phyloP scores from a whole-genome alignment of 2,888 invertebrate species.

The Didymodactylos carnosus region DNA sequence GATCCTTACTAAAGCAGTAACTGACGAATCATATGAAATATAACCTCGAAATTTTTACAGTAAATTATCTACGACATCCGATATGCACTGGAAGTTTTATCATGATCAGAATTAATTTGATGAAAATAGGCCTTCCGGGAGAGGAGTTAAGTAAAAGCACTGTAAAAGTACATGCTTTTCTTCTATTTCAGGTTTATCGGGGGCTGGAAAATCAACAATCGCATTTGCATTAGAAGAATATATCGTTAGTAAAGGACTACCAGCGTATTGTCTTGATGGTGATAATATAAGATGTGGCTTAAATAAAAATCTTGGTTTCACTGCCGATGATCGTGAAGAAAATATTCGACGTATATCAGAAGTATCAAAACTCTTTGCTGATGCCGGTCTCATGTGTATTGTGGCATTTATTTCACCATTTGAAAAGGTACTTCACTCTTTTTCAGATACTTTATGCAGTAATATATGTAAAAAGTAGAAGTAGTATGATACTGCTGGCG shows the following conservation, averaged over 20 bases:
- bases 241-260: conserved; percentile 69
- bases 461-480: too few relatives aligned
- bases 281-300: conserved; percentile 89
- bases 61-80: too few relatives aligned
- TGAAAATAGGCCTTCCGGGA: too few relatives aligned
- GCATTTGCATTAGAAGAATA: conserved; percentile 88
- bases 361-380: conserved; percentile 87
- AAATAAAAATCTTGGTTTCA: conserved; percentile 82
- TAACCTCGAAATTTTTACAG: too few relatives aligned
- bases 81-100: too few relatives aligned
- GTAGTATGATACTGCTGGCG: too few relatives aligned
- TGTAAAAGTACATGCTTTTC: too few relatives aligned
- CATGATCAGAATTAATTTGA: too few relatives aligned
- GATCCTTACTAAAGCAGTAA: too few relatives aligned
- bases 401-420: conserved; percentile 96
- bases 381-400: conserved; percentile 79
- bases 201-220: conserved; percentile 93
- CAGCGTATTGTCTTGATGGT: conserved; percentile 85
- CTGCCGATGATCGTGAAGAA: conserved; percentile 76
- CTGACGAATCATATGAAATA: too few relatives aligned
- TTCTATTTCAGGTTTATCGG: conserved; percentile 42
- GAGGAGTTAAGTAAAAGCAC: too few relatives aligned
- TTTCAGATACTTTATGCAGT: neutral
- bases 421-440: conserved; percentile 44
- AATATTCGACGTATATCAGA: conserved; percentile 90